A percentile compares a stretch with the other conserved stretches of the same genome.
phyloP scores from a whole-genome alignment of 2,888 invertebrate species.

The Drosophila barbarae region DNA sequence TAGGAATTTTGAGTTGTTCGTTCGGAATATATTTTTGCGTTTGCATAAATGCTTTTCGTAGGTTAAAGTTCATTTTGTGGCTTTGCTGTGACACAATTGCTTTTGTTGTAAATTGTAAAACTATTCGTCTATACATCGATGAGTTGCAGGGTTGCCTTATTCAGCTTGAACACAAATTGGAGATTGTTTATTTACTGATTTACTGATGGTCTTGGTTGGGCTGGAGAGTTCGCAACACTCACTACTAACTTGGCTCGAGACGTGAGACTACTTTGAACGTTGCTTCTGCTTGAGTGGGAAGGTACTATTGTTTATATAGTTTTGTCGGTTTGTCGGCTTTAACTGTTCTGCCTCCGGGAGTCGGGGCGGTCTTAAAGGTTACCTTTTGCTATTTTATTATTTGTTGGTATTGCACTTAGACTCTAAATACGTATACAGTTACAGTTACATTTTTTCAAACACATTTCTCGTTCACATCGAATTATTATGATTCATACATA shows the following conservation, averaged over 20 bases:
- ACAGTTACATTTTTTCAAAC: slow-evolving; percentile 58
- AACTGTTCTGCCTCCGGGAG: neutral
- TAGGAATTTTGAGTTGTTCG: slow-evolving; percentile 75
- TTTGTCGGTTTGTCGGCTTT: slow-evolving; percentile 41
- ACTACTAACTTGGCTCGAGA: slow-evolving; percentile 13
- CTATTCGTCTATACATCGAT: slow-evolving; percentile 19
- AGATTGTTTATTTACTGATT: slow-evolving; percentile 26
- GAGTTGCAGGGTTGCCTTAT: slow-evolving; percentile 24
- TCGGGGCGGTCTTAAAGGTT: slow-evolving; percentile 46
- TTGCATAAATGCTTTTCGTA: slow-evolving; percentile 42
- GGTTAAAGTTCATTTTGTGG: slow-evolving; percentile 35
- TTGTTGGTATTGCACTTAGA: slow-evolving; percentile 60
- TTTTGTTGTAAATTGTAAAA: slow-evolving; percentile 35
- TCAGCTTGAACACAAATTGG: slow-evolving; percentile 58
- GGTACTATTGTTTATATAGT: slow-evolving; percentile 66
- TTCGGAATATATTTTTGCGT: slow-evolving; percentile 63
- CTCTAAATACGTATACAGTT: slow-evolving; percentile 67
- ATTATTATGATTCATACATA: slow-evolving; percentile 41
- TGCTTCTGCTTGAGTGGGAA: slow-evolving; percentile 55
- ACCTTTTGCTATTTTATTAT: slow-evolving; percentile 44
- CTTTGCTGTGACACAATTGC: slow-evolving; percentile 27
- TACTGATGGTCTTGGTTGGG: slow-evolving; percentile 32
- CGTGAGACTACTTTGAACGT: slow-evolving; percentile 16
- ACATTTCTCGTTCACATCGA: slow-evolving; percentile 45
- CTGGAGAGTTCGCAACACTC: slow-evolving; percentile 19